Base-by-base conservation (phyloP, 2,888 invertebrate genomes). In the Orthosia gracilis region DNA sequence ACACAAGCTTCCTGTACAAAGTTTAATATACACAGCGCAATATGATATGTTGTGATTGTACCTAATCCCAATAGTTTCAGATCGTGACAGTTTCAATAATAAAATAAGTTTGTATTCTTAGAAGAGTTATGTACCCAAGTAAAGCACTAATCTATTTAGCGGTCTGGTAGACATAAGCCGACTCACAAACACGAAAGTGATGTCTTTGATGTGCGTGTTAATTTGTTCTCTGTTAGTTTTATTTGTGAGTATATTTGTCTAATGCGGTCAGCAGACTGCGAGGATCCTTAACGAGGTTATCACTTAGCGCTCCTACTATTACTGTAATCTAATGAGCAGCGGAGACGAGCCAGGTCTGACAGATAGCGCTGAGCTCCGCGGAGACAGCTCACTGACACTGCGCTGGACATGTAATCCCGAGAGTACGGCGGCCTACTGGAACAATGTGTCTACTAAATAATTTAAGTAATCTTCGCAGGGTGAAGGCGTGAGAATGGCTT, bases 401-500 rank as follows among this genome's bases (percentile, higher is more conserved):
- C 1, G 40, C 50, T 18, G 71, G 54, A 71, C 73, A n/a, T 18
- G 52, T 57, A 45, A 73, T 69, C 78, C 26, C 50, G 55, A 21
- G 57, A 50, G 45, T 57, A 45, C 21, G 9, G 7, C 47, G 5
- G 54, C 23, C 52, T 62, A 62, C 54, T 59, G 26, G 67, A 55
- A 50, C 54, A 82, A 59, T 62, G 40, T 45, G 78, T 31, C 54
- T 78, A 47, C 21, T 82, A 58, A 82, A 70, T 78, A 59, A 82
- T 82, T 67, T 40, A 66, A 83, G 49, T 50, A 55, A 72, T 57
- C 45, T 66, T 58, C 18, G 52, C 17, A 45, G 47, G 63, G 67
- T 49, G 59, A 65, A 68, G 72, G 73, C 83, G 83, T 69, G 66
- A 73, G 80, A 73, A 69, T 80, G 55, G 59, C 83, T 83, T 63